Percentiles rank a stretch among this genome's conserved stretches.
Conservation (phyloP, 2,888 invertebrate genomes). For the Catotricha subobsoleta region DNA sequence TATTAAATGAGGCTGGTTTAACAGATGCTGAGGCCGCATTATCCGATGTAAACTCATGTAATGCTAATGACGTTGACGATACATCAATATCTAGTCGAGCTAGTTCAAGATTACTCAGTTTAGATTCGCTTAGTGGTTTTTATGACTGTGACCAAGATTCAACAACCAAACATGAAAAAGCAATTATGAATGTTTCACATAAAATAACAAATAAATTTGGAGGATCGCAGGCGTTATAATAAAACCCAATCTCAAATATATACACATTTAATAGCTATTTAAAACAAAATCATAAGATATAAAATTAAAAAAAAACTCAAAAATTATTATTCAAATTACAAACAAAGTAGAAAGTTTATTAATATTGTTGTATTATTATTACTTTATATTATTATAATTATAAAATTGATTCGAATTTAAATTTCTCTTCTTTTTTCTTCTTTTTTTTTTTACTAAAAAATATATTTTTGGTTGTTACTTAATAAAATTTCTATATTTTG, state of each 20-base stretch:
- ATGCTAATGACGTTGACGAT: constrained; percentile 45
- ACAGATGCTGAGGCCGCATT: constrained; percentile 77
- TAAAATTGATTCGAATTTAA: too few species aligned
- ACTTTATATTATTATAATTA: background rate
- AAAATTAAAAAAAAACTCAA: background rate
- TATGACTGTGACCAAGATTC: constrained; percentile 45
- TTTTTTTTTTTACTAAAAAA: too few species aligned
- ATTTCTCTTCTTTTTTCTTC: too few species aligned
- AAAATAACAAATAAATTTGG: constrained; percentile 31
- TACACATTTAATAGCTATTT: too few species aligned
- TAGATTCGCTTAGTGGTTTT: constrained; percentile 65
- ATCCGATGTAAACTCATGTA: constrained; percentile 70
- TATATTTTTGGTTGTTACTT: too few species aligned
- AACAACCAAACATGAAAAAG: constrained; percentile 23
- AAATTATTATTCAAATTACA: background rate
- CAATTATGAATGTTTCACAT: constrained; percentile 30
- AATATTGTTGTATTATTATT: background rate
- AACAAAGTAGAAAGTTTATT: background rate
- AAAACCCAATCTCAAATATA: too few species aligned
- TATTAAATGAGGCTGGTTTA: constrained; percentile 68
- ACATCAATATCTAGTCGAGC: constrained; percentile 69
- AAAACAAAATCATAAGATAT: too few species aligned
- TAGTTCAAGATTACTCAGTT: constrained; percentile 60
- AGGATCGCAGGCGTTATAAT: constrained; percentile 15
- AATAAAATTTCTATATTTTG: too few species aligned